Conservation (phyloP, 2,888 invertebrate species). For the Aromia moschata region DNA sequence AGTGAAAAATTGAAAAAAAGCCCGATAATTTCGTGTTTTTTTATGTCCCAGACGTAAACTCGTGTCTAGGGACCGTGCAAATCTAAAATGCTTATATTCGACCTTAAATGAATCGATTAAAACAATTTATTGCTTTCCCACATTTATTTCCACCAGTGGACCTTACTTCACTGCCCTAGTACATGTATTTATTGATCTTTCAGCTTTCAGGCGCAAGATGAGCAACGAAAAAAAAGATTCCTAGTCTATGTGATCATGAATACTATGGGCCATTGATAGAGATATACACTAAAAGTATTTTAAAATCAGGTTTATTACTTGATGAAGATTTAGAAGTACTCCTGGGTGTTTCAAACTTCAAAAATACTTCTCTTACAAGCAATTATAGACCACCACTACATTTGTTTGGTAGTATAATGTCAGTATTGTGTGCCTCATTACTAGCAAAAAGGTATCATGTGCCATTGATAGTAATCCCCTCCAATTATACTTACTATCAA, state of each 20-base stretch:
- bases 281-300: slow-evolving; percentile 39
- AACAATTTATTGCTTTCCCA: too few species aligned
- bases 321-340: slow-evolving; percentile 49
- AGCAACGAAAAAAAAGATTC: background rate
- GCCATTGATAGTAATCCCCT: slow-evolving; percentile 31
- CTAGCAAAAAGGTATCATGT: slow-evolving; percentile 33
- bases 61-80: too few species aligned
- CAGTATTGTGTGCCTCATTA: slow-evolving; percentile 27
- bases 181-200: too few species aligned
- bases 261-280: slow-evolving; percentile 36
- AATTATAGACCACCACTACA: slow-evolving; percentile 28
- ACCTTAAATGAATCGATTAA: too few species aligned
- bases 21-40: too few species aligned
- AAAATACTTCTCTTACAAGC: slow-evolving; percentile 24
- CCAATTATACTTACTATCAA: slow-evolving; percentile 26
- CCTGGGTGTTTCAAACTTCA: slow-evolving; percentile 32
- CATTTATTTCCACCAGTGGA: too few species aligned
- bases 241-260: background rate
- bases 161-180: too few species aligned
- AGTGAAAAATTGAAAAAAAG: too few species aligned
- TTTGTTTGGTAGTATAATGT: slow-evolving; percentile 30
- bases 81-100: too few species aligned
- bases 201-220: too few species aligned
- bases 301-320: slow-evolving; percentile 45
- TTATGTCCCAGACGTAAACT: too few species aligned